These are phyloP conservation scores for Acanthacorydalis orientalis DNA, from an alignment of 2,888 invertebrate species.

Conservation along the genomic window DNA sequence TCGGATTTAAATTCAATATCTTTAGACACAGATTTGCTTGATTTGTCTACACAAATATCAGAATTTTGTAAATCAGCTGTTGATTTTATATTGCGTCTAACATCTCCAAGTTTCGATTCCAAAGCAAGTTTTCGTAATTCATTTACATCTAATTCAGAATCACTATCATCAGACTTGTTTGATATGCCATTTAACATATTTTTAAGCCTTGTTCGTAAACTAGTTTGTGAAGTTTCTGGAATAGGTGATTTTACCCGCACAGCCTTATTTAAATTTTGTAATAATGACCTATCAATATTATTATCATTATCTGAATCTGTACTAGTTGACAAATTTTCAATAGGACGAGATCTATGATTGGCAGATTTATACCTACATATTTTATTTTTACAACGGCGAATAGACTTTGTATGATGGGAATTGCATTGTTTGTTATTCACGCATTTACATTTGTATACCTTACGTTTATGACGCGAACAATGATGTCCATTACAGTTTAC, in stretches of 20 bases:
- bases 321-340: neutral
- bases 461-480: neutral
- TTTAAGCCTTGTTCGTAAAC: conserved; percentile 19
- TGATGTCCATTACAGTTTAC: neutral
- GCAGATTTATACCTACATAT: neutral
- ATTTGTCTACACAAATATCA: neutral
- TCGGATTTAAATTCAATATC: neutral
- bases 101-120: conserved; percentile 4
- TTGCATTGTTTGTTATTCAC: neutral
- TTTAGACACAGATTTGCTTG: neutral
- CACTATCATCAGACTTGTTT: conserved; percentile 6
- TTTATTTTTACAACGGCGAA: neutral
- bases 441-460: neutral
- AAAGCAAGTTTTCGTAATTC: conserved; percentile 8
- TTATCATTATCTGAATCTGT: conserved; percentile 16
- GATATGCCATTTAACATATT: conserved; percentile 16
- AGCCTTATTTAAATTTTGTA: conserved; percentile 34
- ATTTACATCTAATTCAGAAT: conserved; percentile 9
- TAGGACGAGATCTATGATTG: neutral
- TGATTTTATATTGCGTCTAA: conserved; percentile 7
- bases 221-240: conserved; percentile 7
- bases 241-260: conserved; percentile 24
- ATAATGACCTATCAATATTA: conserved; percentile 12
- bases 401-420: neutral
- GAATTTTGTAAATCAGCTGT: neutral